A percentile compares a stretch with the other conserved stretches of the same genome.
Conservation (phyloP, 2,113 vertebrate species). For the Dicaeum eximium region DNA sequence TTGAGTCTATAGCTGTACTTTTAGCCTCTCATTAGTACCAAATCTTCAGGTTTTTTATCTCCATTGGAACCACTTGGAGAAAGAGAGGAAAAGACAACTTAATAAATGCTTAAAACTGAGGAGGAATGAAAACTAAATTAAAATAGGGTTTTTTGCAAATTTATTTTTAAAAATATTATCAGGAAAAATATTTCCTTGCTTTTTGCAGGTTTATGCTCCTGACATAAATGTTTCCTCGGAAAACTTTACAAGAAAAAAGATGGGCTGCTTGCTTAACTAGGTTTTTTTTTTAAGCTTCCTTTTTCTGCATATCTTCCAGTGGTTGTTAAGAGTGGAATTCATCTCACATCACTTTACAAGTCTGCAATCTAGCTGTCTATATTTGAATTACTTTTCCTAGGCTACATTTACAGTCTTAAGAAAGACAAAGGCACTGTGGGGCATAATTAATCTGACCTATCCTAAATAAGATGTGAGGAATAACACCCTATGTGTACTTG, state of each 20-base stretch:
- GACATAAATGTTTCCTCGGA: not conserved
- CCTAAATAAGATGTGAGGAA: slow-evolving; percentile 33
- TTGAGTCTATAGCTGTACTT: slow-evolving; percentile 27
- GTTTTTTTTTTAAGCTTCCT: not conserved
- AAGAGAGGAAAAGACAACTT: not conserved
- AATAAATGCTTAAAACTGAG: not conserved
- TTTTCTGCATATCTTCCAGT: not conserved
- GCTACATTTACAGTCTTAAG: not conserved
- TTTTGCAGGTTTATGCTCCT: not conserved
- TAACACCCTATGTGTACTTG: slow-evolving; percentile 31
- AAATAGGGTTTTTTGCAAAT: not conserved
- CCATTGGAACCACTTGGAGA: not conserved
- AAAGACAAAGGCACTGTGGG: slow-evolving; percentile 31
- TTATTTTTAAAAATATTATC: not conserved
- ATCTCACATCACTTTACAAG: not conserved
- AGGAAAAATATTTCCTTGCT: not conserved
- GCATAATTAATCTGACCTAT: slow-evolving; percentile 51
- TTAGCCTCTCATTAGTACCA: slow-evolving; percentile 35
- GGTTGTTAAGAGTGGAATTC: not conserved
- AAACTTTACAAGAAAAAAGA: not conserved
- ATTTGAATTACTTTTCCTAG: not conserved
- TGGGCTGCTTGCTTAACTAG: not conserved
- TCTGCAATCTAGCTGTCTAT: not conserved
- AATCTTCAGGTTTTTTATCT: not conserved
- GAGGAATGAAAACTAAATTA: not conserved